Conservation (phyloP, 2,797 vertebrate species). For the Poecilia picta region DNA sequence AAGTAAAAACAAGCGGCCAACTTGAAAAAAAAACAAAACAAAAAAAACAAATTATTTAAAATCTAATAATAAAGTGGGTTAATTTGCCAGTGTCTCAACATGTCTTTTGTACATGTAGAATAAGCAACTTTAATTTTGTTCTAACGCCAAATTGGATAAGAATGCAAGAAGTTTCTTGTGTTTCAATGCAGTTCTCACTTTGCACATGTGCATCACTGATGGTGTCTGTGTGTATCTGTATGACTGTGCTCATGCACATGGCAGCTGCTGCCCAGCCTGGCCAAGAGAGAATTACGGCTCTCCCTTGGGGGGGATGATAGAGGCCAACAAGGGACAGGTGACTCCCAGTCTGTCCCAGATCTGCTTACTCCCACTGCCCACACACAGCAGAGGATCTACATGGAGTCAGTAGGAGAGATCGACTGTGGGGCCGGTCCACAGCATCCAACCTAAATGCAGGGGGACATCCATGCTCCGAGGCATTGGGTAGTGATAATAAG, state of each 20-base stretch:
- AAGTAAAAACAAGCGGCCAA: background rate
- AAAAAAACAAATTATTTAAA: too few relatives aligned
- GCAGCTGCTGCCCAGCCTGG: conserved; percentile 74
- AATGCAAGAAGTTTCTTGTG: conserved; percentile 16
- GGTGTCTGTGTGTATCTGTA: conserved; percentile 3
- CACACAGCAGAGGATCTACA: conserved; percentile 7
- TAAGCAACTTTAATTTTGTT: background rate
- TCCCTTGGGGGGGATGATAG: conserved; percentile 58
- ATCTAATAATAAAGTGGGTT: background rate
- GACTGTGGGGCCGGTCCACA: conserved; percentile 44
- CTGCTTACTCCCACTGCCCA: conserved; percentile 59
- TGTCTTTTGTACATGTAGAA: background rate
- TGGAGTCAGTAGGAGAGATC: conserved; percentile 33
- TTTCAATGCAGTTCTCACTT: conserved; percentile 16
- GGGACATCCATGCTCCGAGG: conserved; percentile 52
- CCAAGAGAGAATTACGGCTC: conserved; percentile 70
- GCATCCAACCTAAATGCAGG: conserved; percentile 39
- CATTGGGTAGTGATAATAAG: conserved; percentile 40
- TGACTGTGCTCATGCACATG: conserved; percentile 17
- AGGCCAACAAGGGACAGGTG: conserved; percentile 76
- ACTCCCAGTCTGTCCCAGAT: conserved; percentile 73
- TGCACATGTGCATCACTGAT: conserved; percentile 5
- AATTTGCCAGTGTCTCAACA: background rate
- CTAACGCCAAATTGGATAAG: conserved; percentile 18
- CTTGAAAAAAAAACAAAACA: background rate